These are phyloP conservation scores for Ephialtes manifestator DNA, from an alignment of 2,888 invertebrate genomes.

Conservation along the genomic window DNA sequence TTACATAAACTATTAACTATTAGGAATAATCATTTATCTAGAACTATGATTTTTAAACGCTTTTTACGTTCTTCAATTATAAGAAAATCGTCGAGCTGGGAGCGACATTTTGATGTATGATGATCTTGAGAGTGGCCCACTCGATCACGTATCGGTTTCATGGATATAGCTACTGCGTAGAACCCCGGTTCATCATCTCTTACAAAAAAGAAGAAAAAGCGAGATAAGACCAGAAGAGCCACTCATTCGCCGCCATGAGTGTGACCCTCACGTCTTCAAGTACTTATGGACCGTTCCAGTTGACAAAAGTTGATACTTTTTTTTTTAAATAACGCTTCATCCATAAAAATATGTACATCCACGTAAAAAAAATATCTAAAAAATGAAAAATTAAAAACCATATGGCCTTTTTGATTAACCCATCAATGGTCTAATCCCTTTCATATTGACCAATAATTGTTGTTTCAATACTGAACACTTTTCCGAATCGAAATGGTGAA, in stretches of 20 bases:
- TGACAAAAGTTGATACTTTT: neutral
- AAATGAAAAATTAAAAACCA: neutral
- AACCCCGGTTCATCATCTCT: constrained; percentile 42
- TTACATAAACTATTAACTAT: no score
- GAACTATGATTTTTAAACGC: no score
- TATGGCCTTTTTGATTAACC: neutral
- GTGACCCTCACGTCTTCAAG: constrained; percentile 62
- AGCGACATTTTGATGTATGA: constrained; percentile 21
- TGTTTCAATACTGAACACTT: no score
- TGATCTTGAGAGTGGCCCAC: constrained; percentile 27
- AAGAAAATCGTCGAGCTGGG: constrained; percentile 24
- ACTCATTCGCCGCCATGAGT: constrained; percentile 50
- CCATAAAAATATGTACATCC: neutral
- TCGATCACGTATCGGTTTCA: constrained; percentile 66
- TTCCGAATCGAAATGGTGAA: no score
- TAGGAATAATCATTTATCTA: no score
- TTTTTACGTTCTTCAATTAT: no score
- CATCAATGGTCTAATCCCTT: no score
- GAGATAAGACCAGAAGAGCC: constrained; percentile 12
- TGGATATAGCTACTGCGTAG: constrained; percentile 70
- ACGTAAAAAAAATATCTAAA: neutral
- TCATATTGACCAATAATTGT: no score
- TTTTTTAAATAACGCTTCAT: neutral
- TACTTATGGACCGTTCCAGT: constrained; percentile 59
- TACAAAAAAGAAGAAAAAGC: constrained; percentile 66